These are phyloP conservation scores for cat (Felis catus) DNA, from an alignment of 2,113 vertebrate genomes.

Conservation along the genomic window DNA sequence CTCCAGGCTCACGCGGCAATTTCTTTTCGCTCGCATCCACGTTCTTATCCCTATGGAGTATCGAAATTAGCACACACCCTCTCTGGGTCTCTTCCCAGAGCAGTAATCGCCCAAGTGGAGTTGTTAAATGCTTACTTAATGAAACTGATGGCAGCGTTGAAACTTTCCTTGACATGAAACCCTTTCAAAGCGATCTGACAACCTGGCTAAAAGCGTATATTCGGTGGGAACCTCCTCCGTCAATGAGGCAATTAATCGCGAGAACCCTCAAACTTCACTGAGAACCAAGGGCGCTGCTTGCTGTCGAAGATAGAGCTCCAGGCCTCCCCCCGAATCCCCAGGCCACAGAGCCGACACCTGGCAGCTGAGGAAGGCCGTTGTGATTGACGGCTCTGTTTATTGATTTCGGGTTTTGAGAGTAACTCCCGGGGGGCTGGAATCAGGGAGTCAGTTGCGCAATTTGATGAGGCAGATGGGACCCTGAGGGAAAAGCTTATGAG, in stretches of 20 bases:
- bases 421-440: conserved; percentile 52
- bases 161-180: conserved; percentile 68
- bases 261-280: conserved; percentile 60
- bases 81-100: neutral
- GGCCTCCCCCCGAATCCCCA: neutral
- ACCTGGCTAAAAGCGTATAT: conserved; percentile 54
- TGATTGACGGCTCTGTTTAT: conserved; percentile 76
- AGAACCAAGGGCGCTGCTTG: neutral
- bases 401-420: conserved; percentile 68
- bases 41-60: neutral
- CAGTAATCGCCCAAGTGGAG: neutral
- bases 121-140: conserved; percentile 64
- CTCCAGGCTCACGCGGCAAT: neutral
- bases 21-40: neutral
- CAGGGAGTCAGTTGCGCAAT: conserved; percentile 53
- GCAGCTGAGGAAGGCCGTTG: neutral
- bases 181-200: conserved; percentile 63
- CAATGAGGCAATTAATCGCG: conserved; percentile 70
- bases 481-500: conserved; percentile 46
- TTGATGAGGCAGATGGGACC: conserved; percentile 66
- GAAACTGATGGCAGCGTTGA: conserved; percentile 47
- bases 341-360: neutral
- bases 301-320: neutral
- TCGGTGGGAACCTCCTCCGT: conserved; percentile 56
- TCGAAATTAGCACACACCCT: neutral